Percentiles rank a stretch among this genome's conserved stretches.
Evolutionary conservation across 1,140 invertebrate genomes (phyloP).

Genomic region (Drosophila busckii): DNA sequence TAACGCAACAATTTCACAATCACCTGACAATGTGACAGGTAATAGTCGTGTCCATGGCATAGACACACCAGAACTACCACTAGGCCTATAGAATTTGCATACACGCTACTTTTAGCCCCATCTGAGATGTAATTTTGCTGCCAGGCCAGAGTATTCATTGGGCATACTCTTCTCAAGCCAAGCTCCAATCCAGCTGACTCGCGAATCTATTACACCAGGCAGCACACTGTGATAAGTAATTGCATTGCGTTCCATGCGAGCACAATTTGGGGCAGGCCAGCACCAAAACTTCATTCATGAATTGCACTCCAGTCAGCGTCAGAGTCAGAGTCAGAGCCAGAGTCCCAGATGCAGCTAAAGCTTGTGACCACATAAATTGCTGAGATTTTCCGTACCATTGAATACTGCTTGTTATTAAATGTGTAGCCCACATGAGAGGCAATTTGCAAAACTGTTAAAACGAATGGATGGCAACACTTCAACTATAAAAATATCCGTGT

Average conservation of each 20-base stretch:
- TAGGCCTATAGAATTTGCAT: conserved; percentile 55
- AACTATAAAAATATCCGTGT: too few species aligned
- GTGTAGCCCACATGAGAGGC: conserved; percentile 59
- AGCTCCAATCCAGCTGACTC: too few species aligned
- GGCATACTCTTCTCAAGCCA: conserved; percentile 20
- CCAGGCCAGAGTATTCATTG: conserved; percentile 34
- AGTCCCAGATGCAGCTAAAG: conserved; percentile 13
- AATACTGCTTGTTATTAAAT: conserved; percentile 65
- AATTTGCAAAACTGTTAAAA: conserved; percentile 64
- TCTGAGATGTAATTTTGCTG: conserved; percentile 64
- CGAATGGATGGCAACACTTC: conserved; percentile 52
- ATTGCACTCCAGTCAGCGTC: conserved; percentile 41
- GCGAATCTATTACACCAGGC: too few species aligned
- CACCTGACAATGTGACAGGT: conserved; percentile 77
- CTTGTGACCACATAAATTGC: conserved; percentile 55
- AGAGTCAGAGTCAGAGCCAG: conserved; percentile 19
- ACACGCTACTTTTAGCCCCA: conserved; percentile 9
- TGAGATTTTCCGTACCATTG: conserved; percentile 52
- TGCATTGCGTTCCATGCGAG: conserved; percentile 50
- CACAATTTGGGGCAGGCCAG: conserved; percentile 50
- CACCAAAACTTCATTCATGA: conserved; percentile 53
- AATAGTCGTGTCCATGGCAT: conserved; percentile 71
- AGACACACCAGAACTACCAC: conserved; percentile 28
- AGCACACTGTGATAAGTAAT: conserved; percentile 76
- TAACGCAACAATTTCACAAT: conserved; percentile 77